phyloP scores from a whole-genome alignment of 2,888 invertebrate genomes.

The Ecdyonurus torrentis region DNA sequence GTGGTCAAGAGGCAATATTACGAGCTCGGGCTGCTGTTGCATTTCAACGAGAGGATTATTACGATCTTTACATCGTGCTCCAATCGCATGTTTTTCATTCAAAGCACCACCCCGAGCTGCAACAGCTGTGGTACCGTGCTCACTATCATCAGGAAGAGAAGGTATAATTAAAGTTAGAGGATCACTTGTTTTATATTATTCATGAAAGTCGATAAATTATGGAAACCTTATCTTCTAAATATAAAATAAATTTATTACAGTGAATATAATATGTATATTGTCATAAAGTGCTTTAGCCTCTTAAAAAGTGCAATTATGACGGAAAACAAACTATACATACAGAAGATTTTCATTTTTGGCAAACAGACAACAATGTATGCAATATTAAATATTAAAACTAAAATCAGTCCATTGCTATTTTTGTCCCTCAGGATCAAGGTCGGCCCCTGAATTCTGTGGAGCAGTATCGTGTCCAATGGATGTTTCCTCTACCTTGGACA shows the following conservation, averaged over 20 bases:
- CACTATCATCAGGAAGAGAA: conserved; percentile 87
- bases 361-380: too few species aligned
- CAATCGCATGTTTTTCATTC: conserved; percentile 79
- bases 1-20: conserved; percentile 74
- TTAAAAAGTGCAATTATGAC: too few species aligned
- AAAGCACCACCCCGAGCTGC: conserved; percentile 70
- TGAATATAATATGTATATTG: too few species aligned
- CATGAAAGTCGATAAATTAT: too few species aligned
- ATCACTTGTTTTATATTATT: neutral
- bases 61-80: conserved; percentile 78
- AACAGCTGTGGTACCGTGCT: conserved; percentile 88
- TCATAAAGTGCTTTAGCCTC: too few species aligned
- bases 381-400: too few species aligned
- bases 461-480: conserved; percentile 83
- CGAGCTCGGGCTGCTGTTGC: conserved; percentile 82
- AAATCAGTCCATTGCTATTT: too few species aligned
- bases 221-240: too few species aligned
- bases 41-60: conserved; percentile 72
- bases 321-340: too few species aligned
- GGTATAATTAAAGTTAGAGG: too few species aligned
- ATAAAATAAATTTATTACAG: too few species aligned
- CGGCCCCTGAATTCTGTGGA: conserved; percentile 88
- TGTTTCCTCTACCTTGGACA: conserved; percentile 88
- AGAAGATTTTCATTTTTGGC: too few species aligned
- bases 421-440: conserved; percentile 39